Base-by-base conservation (phyloP, 2,888 invertebrate genomes). In the Lithophane leautieri region DNA sequence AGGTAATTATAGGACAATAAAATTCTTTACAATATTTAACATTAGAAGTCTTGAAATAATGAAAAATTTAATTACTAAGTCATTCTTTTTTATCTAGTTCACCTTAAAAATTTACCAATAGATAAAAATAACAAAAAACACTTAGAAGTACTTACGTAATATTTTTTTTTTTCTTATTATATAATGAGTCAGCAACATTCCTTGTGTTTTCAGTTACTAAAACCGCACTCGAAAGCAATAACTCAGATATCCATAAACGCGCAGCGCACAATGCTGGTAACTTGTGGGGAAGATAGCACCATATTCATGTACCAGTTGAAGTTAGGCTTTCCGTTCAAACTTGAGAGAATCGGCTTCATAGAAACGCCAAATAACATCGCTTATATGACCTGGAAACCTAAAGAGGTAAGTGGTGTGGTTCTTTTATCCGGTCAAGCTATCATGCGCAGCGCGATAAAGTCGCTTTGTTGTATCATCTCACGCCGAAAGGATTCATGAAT, bases 281-380 rank as follows among this genome's bases (percentile, higher is more conserved):
- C 97, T 0, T 97, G 97, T 14, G 97, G 97, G 2, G 95, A 97
- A 78, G 98, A 98, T 90, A 94, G 92, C 22, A 98, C 98, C 0
- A 97, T 98, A 83, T 98, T 98, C 88, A 94, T 98, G 73, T 98
- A 97, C 89, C 90, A 94, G 52, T 82, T 98, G 28, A 72, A 89
- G 62, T 79, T 86, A 0, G 91, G 92, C 0, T 93, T 94, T 34
- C 96, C 97, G 0, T 95, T 97, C 71, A 90, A 94, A 1, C 88
- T 98, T 67, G 88, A 95, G 12, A 97, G 98, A 28, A 96, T 98
- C 60, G 98, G 98, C 0, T 98, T 97, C 83, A 95, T 98, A 22
- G 95, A 96, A 71, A 96, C 98, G 0, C 97, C 97, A 0, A 97
- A 97, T 63, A 94, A 96, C 65, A 97, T 98, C 0, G 97, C 97